phyloP scores from a whole-genome alignment of 1,140 invertebrate genomes.

The Magallana ariakensis region DNA sequence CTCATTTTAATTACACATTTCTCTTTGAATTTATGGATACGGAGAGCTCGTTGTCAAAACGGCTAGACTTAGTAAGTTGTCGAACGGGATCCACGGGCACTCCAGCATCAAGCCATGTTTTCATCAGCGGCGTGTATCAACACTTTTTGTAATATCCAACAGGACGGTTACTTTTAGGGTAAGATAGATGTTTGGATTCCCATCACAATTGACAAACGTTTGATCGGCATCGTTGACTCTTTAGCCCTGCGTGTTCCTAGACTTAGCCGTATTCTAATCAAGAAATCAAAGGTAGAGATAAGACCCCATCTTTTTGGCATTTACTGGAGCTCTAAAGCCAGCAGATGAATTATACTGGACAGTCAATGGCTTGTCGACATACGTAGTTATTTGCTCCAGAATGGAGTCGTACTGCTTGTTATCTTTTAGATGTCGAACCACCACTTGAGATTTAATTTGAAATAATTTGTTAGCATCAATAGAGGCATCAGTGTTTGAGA shows the following conservation, averaged over 20 bases:
- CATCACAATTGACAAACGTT: slow-evolving; percentile 41
- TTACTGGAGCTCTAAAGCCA: not conserved
- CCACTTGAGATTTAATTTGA: not conserved
- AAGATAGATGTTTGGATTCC: slow-evolving; percentile 30
- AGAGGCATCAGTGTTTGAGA: not conserved
- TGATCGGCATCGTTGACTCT: not conserved
- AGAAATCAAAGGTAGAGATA: slow-evolving; percentile 42
- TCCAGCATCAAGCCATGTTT: not conserved
- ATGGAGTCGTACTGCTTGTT: not conserved
- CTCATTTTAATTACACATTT: no score
- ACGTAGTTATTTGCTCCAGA: not conserved
- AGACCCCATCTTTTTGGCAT: not conserved
- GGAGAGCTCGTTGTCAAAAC: no score
- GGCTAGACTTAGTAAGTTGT: not conserved
- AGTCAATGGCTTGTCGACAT: not conserved
- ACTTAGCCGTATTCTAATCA: not conserved
- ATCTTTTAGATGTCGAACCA: not conserved
- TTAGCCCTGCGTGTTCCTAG: slow-evolving; percentile 16
- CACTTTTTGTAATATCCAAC: slow-evolving; percentile 24
- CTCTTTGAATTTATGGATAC: no score
- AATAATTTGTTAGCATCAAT: not conserved
- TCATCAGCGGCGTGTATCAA: not conserved
- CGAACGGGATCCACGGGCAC: not conserved
- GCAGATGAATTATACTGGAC: not conserved
- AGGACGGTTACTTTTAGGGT: not conserved